phyloP scores from a whole-genome alignment of 1,140 invertebrate genomes.

The Dreissena polymorpha region DNA sequence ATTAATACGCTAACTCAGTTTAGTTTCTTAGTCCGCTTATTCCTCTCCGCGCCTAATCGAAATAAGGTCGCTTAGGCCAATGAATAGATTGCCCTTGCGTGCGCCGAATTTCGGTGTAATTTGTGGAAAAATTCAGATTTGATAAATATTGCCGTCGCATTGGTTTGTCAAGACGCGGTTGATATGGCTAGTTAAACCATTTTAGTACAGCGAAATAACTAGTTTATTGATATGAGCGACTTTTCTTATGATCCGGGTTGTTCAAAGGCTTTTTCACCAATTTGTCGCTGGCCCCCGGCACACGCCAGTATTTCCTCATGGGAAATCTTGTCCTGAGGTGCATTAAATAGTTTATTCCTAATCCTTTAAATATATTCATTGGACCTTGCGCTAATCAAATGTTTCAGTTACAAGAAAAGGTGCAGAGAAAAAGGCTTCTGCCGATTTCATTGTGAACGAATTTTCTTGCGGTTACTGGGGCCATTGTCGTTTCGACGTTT shows the following conservation, averaged over 20 bases:
- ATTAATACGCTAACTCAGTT: background rate
- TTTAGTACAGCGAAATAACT: conserved; percentile 57
- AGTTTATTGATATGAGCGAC: conserved; percentile 39
- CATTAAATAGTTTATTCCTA: conserved; percentile 52
- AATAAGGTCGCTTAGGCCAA: conserved; percentile 3
- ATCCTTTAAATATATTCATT: conserved; percentile 53
- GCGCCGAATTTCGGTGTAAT: background rate
- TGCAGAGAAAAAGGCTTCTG: conserved; percentile 25
- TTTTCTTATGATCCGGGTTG: conserved; percentile 21
- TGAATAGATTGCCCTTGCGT: background rate
- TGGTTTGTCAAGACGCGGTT: conserved; percentile 53
- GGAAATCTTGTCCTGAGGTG: conserved; percentile 49
- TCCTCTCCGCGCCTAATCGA: background rate
- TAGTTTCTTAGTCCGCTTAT: background rate
- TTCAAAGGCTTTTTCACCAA: conserved; percentile 29
- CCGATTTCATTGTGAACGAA: conserved; percentile 33
- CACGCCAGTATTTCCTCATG: conserved; percentile 18
- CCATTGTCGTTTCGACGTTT: conserved; percentile 14
- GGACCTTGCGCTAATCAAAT: conserved; percentile 49
- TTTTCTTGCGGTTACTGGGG: conserved; percentile 26
- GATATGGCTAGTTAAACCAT: conserved; percentile 59
- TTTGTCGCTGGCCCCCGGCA: conserved; percentile 38
- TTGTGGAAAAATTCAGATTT: background rate
- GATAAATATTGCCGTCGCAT: conserved; percentile 55
- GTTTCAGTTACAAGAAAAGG: conserved; percentile 38